Percentiles rank a stretch among this genome's conserved stretches.
These are phyloP conservation scores for Periparus ater DNA, from an alignment of 2,797 vertebrate genomes.

Conservation along the genomic window DNA sequence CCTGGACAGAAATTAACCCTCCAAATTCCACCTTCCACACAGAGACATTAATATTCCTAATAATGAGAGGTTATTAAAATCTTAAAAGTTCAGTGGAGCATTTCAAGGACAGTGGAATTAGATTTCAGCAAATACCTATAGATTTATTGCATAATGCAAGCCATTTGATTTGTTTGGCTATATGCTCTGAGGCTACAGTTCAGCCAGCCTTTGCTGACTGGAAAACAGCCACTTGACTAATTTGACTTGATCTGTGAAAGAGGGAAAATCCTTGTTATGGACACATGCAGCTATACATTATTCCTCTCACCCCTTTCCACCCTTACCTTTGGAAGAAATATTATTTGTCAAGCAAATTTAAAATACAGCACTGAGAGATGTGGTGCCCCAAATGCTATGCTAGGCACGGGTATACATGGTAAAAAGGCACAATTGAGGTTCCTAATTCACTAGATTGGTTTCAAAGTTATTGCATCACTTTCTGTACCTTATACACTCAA, in stretches of 20 bases:
- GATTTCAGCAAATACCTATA: constrained; percentile 46
- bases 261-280: background rate
- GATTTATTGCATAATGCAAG: constrained; percentile 64
- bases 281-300: background rate
- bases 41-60: constrained; percentile 67
- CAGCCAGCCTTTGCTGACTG: constrained; percentile 19
- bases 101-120: constrained; percentile 67
- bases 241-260: background rate
- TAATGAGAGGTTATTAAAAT: constrained; percentile 65
- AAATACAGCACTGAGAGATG: background rate
- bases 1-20: constrained; percentile 81
- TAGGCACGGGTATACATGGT: background rate
- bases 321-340: background rate
- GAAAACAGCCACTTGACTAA: constrained; percentile 23
- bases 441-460: background rate
- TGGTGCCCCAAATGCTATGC: background rate
- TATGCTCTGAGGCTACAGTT: background rate
- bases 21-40: constrained; percentile 72
- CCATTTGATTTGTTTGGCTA: constrained; percentile 52
- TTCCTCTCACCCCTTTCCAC: background rate
- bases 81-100: constrained; percentile 61
- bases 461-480: background rate
- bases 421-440: background rate
- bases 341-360: background rate
- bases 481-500: background rate